These are phyloP conservation scores for Sitta europaea DNA, from an alignment of 2,113 vertebrate species.

Conservation along the genomic window DNA sequence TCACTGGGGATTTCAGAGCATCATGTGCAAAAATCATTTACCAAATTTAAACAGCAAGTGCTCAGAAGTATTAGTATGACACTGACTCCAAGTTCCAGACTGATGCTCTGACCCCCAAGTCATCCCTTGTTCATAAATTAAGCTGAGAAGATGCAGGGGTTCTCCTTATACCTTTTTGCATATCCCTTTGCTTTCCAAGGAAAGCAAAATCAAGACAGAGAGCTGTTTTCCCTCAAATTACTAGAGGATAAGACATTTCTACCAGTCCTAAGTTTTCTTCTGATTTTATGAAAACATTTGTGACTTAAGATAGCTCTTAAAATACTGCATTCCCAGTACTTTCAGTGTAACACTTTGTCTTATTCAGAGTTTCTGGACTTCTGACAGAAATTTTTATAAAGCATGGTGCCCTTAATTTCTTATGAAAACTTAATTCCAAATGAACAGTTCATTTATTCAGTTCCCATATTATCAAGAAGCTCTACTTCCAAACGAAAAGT, in stretches of 20 bases:
- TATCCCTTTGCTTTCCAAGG: not conserved
- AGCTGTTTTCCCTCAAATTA: not conserved
- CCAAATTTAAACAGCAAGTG: not conserved
- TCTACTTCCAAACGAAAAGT: not conserved
- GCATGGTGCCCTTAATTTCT: not conserved
- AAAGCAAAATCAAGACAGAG: not conserved
- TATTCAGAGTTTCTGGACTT: not conserved
- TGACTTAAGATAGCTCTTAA: not conserved
- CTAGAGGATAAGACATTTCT: not conserved
- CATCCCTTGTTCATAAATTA: not conserved
- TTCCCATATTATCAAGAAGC: not conserved
- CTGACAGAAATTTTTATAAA: not conserved
- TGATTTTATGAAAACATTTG: not conserved
- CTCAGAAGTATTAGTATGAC: not conserved
- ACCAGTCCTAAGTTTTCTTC: not conserved
- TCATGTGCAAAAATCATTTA: not conserved
- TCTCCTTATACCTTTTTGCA: not conserved
- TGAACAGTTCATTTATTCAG: no score
- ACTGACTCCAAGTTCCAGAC: not conserved
- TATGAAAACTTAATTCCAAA: not conserved
- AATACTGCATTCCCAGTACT: not conserved
- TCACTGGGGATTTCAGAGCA: not conserved
- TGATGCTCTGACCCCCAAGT: not conserved
- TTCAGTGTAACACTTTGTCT: not conserved
- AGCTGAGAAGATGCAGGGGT: not conserved